Evolutionary conservation across 2,797 vertebrate genomes (phyloP).

Genomic region (Serranus cabrilla): DNA sequence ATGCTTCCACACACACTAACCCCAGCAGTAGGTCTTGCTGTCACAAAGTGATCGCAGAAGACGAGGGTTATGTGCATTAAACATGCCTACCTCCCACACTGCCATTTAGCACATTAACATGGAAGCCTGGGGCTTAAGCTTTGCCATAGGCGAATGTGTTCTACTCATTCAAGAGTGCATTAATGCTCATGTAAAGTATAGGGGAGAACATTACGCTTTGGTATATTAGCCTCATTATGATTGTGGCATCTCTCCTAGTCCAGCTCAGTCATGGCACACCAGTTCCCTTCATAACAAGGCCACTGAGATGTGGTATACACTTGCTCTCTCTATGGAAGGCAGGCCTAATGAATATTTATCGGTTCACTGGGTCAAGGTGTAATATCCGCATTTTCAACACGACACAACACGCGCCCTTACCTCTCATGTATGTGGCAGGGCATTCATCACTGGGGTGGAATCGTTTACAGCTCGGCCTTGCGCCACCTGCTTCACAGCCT

Average conservation of each 20-base stretch:
- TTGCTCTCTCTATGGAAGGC: slow-evolving; percentile 19
- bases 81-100: background rate
- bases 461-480: slow-evolving; percentile 61
- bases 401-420: slow-evolving; percentile 37
- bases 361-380: slow-evolving; percentile 74
- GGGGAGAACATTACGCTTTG: slow-evolving; percentile 16
- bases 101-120: slow-evolving; percentile 7
- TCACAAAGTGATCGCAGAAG: slow-evolving; percentile 12
- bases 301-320: slow-evolving; percentile 29
- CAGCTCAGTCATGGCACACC: slow-evolving; percentile 7
- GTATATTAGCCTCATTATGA: slow-evolving; percentile 38
- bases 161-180: slow-evolving; percentile 5
- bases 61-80: slow-evolving; percentile 10
- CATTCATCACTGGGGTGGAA: slow-evolving; percentile 68
- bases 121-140: background rate
- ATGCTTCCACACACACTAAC: background rate
- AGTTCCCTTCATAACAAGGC: slow-evolving; percentile 41
- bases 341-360: slow-evolving; percentile 76
- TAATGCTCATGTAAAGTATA: slow-evolving; percentile 17
- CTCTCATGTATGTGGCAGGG: slow-evolving; percentile 61
- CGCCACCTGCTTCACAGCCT: slow-evolving; percentile 69
- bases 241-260: background rate
- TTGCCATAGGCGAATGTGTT: slow-evolving; percentile 1
- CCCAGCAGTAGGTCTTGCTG: background rate
- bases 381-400: slow-evolving; percentile 65